Evolutionary conservation across 2,797 vertebrate genomes (phyloP).

Genomic region (Notolepis coatsorum): DNA sequence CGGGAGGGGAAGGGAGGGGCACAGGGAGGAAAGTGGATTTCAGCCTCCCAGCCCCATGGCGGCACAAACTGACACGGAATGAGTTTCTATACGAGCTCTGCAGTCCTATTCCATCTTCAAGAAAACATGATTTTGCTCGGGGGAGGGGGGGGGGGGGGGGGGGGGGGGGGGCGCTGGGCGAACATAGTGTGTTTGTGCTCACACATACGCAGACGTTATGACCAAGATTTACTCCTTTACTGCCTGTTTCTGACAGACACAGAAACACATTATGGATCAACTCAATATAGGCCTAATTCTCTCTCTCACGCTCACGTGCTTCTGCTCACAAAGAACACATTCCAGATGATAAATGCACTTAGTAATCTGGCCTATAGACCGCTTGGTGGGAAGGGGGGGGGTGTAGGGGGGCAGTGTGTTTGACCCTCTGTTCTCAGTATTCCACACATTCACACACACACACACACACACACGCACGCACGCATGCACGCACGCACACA

Average conservation of each 20-base stretch:
- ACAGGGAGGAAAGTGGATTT: constrained; percentile 33
- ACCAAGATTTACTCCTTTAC: not conserved
- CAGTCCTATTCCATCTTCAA: constrained; percentile 30
- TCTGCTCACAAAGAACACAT: constrained; percentile 18
- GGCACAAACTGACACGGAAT: constrained; percentile 16
- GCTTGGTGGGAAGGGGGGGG: constrained; percentile 7
- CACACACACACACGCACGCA: not conserved
- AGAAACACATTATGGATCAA: constrained; percentile 1
- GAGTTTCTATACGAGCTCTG: constrained; percentile 15
- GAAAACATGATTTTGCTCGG: constrained; percentile 32
- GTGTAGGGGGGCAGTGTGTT: constrained; percentile 33
- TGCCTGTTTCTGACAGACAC: not conserved
- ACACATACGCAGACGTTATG: not conserved
- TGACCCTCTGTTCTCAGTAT: constrained; percentile 2
- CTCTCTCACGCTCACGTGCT: not conserved
- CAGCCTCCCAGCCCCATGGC: constrained; percentile 2
- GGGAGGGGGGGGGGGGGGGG: too few species aligned
- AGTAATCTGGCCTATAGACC: constrained; percentile 32
- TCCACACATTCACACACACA: constrained; percentile 1
- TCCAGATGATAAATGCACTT: constrained; percentile 37
- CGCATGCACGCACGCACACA: constrained; percentile 1
- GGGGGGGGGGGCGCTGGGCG: too few species aligned
- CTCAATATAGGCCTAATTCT: not conserved
- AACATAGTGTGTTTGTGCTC: not conserved
- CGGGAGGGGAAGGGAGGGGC: not conserved